phyloP scores from a whole-genome alignment of 2,797 vertebrate species.

The Sebastes dallii region DNA sequence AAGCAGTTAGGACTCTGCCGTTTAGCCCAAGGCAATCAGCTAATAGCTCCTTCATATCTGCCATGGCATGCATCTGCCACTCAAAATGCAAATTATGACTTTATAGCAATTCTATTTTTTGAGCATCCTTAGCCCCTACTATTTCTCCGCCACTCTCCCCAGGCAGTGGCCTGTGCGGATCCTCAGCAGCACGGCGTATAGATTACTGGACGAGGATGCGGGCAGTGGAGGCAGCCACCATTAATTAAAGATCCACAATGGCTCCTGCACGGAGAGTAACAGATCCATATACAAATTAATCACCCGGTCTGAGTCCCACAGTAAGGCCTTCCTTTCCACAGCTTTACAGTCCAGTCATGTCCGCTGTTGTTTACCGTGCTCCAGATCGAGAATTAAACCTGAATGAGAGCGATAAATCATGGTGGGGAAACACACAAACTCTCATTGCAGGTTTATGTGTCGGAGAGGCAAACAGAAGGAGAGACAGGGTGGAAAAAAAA shows the following conservation, averaged over 20 bases:
- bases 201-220: constrained; percentile 69
- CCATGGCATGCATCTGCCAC: constrained; percentile 58
- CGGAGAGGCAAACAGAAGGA: constrained; percentile 67
- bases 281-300: constrained; percentile 84
- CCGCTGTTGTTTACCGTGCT: constrained; percentile 82
- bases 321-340: constrained; percentile 65
- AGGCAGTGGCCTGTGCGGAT: constrained; percentile 34
- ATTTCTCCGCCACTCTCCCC: constrained; percentile 38
- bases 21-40: constrained; percentile 49
- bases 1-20: constrained; percentile 36
- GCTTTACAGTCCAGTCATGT: constrained; percentile 84
- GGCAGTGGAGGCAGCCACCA: constrained; percentile 69
- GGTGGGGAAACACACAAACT: constrained; percentile 74
- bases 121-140: constrained; percentile 15
- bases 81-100: constrained; percentile 77
- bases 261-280: constrained; percentile 73
- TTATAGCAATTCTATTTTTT: constrained; percentile 62
- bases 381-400: constrained; percentile 84
- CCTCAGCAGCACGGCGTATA: constrained; percentile 59
- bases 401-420: constrained; percentile 85
- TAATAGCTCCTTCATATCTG: constrained; percentile 66
- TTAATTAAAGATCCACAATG: constrained; percentile 84
- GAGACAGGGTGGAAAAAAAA: constrained; percentile 51
- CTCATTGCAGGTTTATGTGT: constrained; percentile 77
- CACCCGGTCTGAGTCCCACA: constrained; percentile 72